Evolutionary conservation across 1,140 invertebrate genomes (phyloP), one percentile per base, ranked within the genome.

Genomic region (Holotrichia oblita): DNA sequence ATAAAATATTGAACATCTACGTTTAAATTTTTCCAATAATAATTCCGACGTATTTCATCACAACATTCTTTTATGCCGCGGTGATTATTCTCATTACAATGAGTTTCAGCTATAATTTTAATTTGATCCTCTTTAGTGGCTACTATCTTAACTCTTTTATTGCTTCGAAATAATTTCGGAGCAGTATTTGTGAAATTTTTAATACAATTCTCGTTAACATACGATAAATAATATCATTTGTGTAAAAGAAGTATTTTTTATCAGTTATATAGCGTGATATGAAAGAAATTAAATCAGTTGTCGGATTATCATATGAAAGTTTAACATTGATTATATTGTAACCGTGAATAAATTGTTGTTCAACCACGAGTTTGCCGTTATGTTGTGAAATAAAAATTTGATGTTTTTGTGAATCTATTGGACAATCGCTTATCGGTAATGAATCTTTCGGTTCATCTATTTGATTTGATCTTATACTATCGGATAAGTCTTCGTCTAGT

Each of bases 331-430:
- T 69, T 20, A 69, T 69, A 8, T 69, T 69, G 4, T 27, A 9
- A 14, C 17, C 64, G 17, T 20, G 24, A 6, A 3, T 27, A 2
- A 8, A 4, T 69, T 69, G 10, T 69, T 69, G 64, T 27, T 69
- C 10, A 4, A 69, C 24, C 4, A 12, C 0, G 2, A 69, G 10
- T 27, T 20, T 10, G 0, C 20, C 10, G 20, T 69, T 69, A 69
- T 69, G 64, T 27, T 69, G 64, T 2, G 64, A 3, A 20, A 69
- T 69, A 69, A 69, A 69, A 2, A 69, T 3, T 69, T 69, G 64
- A 69, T 69, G 2, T 20, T 69, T 69, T 20, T 69, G 64, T 69
- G 64, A 20, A 24, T 69, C 64, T 69, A 69, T 69, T 14, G 64
- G 64, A 3, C n/a, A 14, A 24, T 69, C 64, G 17, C 2, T 69